Percentiles rank a stretch among this genome's conserved stretches.
Conservation (phyloP, 2,113 vertebrate genomes). For the Pyrgilauda ruficollis region DNA sequence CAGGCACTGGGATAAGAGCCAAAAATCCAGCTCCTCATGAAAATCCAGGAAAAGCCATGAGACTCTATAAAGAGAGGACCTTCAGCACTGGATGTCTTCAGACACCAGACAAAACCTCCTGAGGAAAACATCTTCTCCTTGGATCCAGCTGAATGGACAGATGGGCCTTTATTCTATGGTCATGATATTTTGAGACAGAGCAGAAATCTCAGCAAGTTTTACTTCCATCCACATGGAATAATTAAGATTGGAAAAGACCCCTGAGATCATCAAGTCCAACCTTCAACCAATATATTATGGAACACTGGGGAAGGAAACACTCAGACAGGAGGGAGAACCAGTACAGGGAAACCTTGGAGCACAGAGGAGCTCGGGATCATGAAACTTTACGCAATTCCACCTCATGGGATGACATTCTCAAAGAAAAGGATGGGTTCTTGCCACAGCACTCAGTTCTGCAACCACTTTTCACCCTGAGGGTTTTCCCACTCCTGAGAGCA, state of each 20-base stretch:
- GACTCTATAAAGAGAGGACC: neutral
- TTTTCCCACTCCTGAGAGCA: neutral
- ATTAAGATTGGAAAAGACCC: neutral
- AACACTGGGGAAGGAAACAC: neutral
- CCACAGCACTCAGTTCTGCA: neutral
- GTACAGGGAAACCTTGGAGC: neutral
- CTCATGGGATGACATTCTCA: neutral
- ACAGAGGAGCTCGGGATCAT: accelerated
- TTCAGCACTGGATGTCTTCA: neutral
- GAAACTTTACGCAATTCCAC: neutral
- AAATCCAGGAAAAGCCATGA: neutral
- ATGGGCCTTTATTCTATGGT: neutral
- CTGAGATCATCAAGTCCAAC: neutral
- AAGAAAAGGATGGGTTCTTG: accelerated
- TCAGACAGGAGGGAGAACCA: neutral
- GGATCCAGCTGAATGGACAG: neutral
- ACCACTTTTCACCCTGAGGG: neutral
- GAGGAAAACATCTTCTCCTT: neutral
- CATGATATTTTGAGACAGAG: neutral
- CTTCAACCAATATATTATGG: neutral
- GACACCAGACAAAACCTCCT: neutral
- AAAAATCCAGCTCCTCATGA: neutral
- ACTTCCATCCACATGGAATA: neutral
- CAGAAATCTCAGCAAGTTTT: neutral
- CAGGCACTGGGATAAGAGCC: neutral